These are phyloP conservation scores for Synanthedon andrenaeformis DNA, from an alignment of 2,888 invertebrate species.

Conservation along the genomic window DNA sequence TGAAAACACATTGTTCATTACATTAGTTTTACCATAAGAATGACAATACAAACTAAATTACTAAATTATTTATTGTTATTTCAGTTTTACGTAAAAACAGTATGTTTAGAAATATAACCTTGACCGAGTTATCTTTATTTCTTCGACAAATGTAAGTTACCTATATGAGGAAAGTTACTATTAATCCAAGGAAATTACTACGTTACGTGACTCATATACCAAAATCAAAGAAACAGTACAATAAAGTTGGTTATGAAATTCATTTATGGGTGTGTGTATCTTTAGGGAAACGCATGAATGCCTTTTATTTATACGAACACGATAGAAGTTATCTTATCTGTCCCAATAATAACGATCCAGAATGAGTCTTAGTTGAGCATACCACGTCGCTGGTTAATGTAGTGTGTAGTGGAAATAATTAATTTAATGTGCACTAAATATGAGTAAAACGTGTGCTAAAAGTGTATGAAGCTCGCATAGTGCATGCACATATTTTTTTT, in stretches of 20 bases:
- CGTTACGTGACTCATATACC: conserved; percentile 18
- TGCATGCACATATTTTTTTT: too few species aligned
- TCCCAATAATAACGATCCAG: conserved; percentile 37
- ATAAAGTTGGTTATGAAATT: conserved; percentile 1
- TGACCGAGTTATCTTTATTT: conserved; percentile 28
- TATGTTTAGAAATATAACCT: conserved; percentile 16
- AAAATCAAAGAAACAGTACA: conserved; percentile 15
- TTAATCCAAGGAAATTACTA: conserved; percentile 6
- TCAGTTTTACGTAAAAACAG: too few species aligned
- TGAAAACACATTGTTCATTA: too few species aligned
- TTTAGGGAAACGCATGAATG: conserved; percentile 20
- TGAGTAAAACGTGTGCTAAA: background rate
- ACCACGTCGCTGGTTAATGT: conserved; percentile 16
- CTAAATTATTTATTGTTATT: too few species aligned
- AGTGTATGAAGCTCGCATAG: too few species aligned
- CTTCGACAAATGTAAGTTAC: background rate
- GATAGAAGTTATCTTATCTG: conserved; percentile 55
- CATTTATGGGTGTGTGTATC: conserved; percentile 7
- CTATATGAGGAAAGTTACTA: conserved; percentile 19
- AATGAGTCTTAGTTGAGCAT: conserved; percentile 26
- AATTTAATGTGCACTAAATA: background rate
- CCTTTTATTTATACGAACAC: conserved; percentile 21
- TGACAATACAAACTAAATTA: too few species aligned
- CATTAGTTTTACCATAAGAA: too few species aligned
- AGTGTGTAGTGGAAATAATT: conserved; percentile 5